These are phyloP conservation scores for Coregonus sp. DNA, from an alignment of 2,797 vertebrate genomes.

Conservation along the genomic window DNA sequence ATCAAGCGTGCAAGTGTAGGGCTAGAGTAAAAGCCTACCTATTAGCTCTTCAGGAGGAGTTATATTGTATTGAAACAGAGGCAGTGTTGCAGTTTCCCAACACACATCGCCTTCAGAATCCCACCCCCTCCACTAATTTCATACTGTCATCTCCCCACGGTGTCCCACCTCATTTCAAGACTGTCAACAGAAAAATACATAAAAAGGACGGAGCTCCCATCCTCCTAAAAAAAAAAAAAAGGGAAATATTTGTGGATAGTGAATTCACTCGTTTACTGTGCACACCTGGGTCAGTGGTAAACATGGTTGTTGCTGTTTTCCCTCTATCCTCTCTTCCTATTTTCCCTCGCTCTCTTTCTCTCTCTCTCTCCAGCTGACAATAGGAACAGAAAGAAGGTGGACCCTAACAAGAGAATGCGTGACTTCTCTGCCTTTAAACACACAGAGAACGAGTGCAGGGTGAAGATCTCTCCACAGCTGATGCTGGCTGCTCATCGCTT, in stretches of 20 bases:
- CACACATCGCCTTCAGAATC: neutral
- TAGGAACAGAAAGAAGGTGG: slow-evolving; percentile 86
- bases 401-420: slow-evolving; percentile 81
- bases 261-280: too few species aligned
- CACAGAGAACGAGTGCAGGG: slow-evolving; percentile 80
- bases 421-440: slow-evolving; percentile 96
- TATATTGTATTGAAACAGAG: neutral
- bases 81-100: neutral
- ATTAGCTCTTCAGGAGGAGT: neutral
- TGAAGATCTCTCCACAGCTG: slow-evolving; percentile 95
- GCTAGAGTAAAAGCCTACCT: neutral
- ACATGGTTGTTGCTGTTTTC: neutral
- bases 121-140: too few species aligned
- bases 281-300: neutral
- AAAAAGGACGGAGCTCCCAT: neutral
- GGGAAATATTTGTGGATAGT: too few species aligned
- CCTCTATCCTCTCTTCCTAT: neutral
- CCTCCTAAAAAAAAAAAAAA: too few species aligned
- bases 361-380: slow-evolving; percentile 82
- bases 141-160: too few species aligned
- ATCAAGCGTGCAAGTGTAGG: too few species aligned
- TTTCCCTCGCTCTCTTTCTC: neutral
- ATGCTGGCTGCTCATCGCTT: slow-evolving; percentile 95
- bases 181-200: neutral
- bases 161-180: neutral